Conservation (phyloP, 2,113 vertebrate genomes). For the Thinocorus orbignyianus region DNA sequence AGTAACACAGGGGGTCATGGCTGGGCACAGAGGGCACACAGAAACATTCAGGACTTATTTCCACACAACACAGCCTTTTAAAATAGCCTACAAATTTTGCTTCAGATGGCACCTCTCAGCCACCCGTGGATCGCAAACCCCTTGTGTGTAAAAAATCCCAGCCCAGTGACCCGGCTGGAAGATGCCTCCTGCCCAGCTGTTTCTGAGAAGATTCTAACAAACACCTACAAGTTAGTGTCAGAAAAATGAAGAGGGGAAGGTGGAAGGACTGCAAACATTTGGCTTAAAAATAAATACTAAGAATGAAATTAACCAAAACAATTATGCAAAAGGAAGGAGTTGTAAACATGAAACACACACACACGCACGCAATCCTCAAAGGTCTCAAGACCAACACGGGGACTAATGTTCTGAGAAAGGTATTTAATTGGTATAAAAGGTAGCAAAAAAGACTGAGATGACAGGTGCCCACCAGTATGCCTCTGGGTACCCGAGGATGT, state of each 20-base stretch:
- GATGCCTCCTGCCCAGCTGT: conserved; percentile 61
- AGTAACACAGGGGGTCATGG: background rate
- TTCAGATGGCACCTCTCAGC: conserved; percentile 15
- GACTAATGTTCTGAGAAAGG: conserved; percentile 79
- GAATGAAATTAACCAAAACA: conserved; percentile 73
- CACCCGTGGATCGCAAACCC: background rate
- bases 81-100: conserved; percentile 17
- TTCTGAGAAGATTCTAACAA: conserved; percentile 68
- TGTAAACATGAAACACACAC: conserved; percentile 77
- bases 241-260: conserved; percentile 59
- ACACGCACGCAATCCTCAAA: conserved; percentile 54
- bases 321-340: conserved; percentile 70
- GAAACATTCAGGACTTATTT: conserved; percentile 6
- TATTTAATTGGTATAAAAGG: conserved; percentile 81
- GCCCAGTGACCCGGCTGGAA: background rate
- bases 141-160: conserved; percentile 24
- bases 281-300: conserved; percentile 86
- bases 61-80: conserved; percentile 34
- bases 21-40: background rate
- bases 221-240: conserved; percentile 74
- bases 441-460: conserved; percentile 71
- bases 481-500: conserved; percentile 6
- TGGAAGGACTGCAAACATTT: conserved; percentile 73
- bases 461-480: background rate
- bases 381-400: conserved; percentile 66